Evolutionary conservation across 2,113 vertebrate species (phyloP).

Genomic region (Caloenas nicobarica): DNA sequence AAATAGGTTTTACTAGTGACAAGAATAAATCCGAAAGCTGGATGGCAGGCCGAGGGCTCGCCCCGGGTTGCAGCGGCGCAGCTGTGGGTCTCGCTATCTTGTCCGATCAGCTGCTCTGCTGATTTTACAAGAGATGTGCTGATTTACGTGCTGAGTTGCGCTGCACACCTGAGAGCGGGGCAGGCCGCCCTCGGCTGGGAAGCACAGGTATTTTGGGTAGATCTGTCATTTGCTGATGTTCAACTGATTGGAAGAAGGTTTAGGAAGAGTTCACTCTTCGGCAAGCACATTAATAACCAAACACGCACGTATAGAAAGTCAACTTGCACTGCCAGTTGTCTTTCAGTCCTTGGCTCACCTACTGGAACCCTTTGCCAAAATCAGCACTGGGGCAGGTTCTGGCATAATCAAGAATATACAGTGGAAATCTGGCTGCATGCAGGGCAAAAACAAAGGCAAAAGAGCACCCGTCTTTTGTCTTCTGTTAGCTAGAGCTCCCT

Average conservation of each 20-base stretch:
- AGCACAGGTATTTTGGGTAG: neutral
- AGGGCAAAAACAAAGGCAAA: neutral
- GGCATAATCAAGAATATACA: neutral
- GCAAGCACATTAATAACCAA: neutral
- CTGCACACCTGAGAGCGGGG: neutral
- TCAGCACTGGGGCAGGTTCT: neutral
- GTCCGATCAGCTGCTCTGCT: neutral
- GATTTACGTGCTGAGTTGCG: neutral
- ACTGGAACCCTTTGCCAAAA: neutral
- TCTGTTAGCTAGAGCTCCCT: neutral
- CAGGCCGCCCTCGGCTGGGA: neutral
- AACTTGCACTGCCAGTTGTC: neutral
- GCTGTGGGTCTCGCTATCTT: neutral
- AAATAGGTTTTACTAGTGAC: neutral
- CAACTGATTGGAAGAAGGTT: neutral
- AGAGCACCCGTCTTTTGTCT: neutral
- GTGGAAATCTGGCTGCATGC: neutral
- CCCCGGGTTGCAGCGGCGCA: constrained; percentile 2
- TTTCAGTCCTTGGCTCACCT: neutral
- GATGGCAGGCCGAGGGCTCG: neutral
- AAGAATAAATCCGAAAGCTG: constrained; percentile 12
- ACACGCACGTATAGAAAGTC: accelerated
- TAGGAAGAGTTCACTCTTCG: neutral
- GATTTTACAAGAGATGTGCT: constrained; percentile 21
- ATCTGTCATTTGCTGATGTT: neutral